Percentiles rank a stretch among this genome's conserved stretches.
phyloP scores from a whole-genome alignment of 2,113 vertebrate species.

The Thalassarche chlororhynchos region DNA sequence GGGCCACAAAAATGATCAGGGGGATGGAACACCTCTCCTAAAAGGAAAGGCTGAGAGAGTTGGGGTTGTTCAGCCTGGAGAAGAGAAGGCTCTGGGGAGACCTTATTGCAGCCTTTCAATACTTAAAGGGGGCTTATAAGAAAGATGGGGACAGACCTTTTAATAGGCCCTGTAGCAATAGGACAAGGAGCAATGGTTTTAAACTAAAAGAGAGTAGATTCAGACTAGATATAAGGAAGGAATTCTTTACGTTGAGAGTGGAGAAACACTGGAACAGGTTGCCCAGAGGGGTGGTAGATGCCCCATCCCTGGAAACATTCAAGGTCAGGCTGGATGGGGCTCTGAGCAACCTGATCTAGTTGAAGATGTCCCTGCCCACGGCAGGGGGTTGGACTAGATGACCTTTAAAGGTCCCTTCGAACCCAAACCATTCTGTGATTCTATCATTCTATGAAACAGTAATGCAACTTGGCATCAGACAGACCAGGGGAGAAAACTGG shows the following conservation, averaged over 20 bases:
- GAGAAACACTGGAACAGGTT: neutral
- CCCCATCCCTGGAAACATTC: neutral
- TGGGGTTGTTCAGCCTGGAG: neutral
- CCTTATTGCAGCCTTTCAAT: neutral
- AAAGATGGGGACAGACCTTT: neutral
- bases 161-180: neutral
- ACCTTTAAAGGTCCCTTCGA: neutral
- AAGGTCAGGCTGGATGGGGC: rapidly evolving
- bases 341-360: neutral
- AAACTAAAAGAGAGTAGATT: neutral
- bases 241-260: neutral
- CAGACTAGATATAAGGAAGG: neutral
- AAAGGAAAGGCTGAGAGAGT: neutral
- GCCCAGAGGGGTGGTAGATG: neutral
- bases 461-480: neutral
- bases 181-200: neutral
- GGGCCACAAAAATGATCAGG: neutral
- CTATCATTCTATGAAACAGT: neutral
- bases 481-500: neutral
- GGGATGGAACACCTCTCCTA: neutral
- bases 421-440: neutral
- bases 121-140: neutral
- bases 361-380: neutral
- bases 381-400: neutral
- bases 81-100: neutral